Conservation (phyloP, 2,797 vertebrate species). For the Trachops cirrhosus region DNA sequence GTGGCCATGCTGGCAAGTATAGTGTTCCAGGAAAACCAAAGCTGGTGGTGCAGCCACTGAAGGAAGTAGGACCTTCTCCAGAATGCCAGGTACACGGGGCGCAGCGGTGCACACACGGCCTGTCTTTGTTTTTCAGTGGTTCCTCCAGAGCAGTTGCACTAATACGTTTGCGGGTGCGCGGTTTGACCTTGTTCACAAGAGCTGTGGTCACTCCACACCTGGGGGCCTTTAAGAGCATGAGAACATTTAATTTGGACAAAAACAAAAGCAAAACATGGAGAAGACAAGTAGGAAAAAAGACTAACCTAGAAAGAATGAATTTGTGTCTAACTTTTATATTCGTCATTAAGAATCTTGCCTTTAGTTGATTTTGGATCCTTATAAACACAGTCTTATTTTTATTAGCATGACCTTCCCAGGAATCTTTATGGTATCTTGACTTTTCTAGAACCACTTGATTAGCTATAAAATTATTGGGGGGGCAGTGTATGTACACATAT, state of each 20-base stretch:
- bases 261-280: background rate
- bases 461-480: conserved; percentile 5
- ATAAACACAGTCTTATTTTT: background rate
- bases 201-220: background rate
- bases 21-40: background rate
- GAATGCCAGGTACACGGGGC: background rate
- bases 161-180: background rate
- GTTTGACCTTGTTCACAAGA: background rate
- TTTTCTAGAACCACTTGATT: conserved; percentile 35
- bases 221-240: background rate
- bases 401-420: conserved; percentile 39
- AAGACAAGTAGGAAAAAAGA: background rate
- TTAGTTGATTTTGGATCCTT: background rate
- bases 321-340: background rate
- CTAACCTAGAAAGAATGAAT: background rate
- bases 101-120: rapidly evolving
- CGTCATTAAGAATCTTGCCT: background rate
- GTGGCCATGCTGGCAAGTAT: background rate
- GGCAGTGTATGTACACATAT: background rate
- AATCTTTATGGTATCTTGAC: background rate
- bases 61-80: background rate
- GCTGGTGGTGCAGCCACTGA: background rate
- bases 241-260: background rate
- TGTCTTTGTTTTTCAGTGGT: background rate
- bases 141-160: background rate